These are phyloP conservation scores for Orbicella faveolata DNA, from an alignment of 64 coral and sea anemone genomes.

Conservation along the genomic window DNA sequence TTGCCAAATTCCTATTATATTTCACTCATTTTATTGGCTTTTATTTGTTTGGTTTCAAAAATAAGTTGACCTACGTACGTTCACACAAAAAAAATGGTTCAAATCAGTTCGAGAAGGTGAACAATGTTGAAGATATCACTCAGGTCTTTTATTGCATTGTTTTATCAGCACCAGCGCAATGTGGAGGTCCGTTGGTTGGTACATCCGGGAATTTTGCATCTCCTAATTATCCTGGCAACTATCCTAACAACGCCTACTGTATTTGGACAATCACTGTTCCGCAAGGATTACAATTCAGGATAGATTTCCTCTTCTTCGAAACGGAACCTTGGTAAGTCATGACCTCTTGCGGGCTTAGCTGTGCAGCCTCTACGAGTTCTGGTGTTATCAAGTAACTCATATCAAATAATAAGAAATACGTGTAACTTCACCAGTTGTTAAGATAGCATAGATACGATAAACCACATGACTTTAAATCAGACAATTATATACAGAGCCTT, in stretches of 20 bases:
- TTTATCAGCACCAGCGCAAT: neutral
- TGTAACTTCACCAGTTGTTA: too few species aligned
- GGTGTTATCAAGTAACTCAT: too few species aligned
- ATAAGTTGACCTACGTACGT: too few species aligned
- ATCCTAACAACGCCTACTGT: conserved; percentile 63
- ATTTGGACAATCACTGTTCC: conserved; percentile 68
- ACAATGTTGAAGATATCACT: neutral
- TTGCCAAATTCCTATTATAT: too few species aligned
- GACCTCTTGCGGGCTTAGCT: neutral
- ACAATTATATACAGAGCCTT: too few species aligned
- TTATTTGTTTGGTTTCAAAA: too few species aligned
- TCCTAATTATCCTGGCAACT: conserved; percentile 69
- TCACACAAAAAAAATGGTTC: too few species aligned
- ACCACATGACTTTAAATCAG: too few species aligned
- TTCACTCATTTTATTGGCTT: too few species aligned
- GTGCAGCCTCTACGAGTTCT: too few species aligned
- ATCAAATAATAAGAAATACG: too few species aligned
- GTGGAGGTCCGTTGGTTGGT: conserved; percentile 37
- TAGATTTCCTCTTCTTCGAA: conserved; percentile 78
- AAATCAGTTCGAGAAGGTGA: neutral
- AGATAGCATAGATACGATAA: too few species aligned
- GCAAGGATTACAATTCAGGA: conserved; percentile 44
- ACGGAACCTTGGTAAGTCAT: conserved; percentile 20
- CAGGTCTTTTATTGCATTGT: neutral
- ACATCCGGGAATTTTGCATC: conserved; percentile 65